Evolutionary conservation across 2,113 vertebrate species (phyloP).

Genomic region (Antennarius striatus): DNA sequence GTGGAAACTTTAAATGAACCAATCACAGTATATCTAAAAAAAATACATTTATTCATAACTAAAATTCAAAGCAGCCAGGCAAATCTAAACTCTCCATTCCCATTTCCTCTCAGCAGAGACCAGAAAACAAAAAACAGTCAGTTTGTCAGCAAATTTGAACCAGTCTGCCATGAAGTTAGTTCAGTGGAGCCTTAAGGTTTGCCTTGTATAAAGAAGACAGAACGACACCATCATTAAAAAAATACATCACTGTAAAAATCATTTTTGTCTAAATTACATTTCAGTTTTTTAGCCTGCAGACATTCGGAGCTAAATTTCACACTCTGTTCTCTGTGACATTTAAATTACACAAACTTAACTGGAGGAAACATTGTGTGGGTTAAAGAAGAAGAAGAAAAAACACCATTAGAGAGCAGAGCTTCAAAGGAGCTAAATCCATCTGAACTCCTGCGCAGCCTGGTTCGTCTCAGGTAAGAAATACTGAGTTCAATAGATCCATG

Average conservation of each 20-base stretch:
- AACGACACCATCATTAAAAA: background rate
- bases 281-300: slow-evolving; percentile 7
- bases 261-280: slow-evolving; percentile 10
- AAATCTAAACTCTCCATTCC: slow-evolving; percentile 8
- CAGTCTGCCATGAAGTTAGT: background rate
- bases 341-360: slow-evolving; percentile 17
- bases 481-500: slow-evolving; percentile 25
- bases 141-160: slow-evolving; percentile 20
- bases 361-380: slow-evolving; percentile 3
- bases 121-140: background rate
- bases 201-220: background rate
- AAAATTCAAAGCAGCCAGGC: slow-evolving; percentile 5
- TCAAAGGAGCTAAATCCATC: slow-evolving; percentile 13
- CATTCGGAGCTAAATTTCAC: background rate
- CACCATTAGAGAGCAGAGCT: background rate
- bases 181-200: background rate
- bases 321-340: slow-evolving; percentile 1
- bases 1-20: too few species aligned
- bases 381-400: background rate
- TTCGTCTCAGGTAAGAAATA: slow-evolving; percentile 15
- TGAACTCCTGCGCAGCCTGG: background rate
- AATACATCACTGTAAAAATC: background rate
- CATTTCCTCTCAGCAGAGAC: background rate
- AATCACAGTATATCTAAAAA: background rate
- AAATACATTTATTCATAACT: background rate